Evolutionary conservation across 2,113 vertebrate genomes (phyloP).

Genomic region (Entomyzon cyanotis): DNA sequence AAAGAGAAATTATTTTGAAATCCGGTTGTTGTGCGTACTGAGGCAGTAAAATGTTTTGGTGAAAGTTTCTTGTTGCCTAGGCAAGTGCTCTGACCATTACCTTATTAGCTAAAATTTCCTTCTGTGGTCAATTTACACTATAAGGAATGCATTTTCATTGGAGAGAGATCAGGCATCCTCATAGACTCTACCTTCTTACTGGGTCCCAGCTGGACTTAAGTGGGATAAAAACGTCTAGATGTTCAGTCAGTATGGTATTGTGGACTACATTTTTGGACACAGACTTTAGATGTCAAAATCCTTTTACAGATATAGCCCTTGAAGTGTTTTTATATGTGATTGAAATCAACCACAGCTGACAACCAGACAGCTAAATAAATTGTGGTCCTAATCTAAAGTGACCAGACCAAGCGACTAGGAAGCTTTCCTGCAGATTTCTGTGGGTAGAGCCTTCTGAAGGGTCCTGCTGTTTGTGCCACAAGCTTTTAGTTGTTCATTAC

Average conservation of each 20-base stretch:
- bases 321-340: not conserved
- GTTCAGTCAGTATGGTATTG: not conserved
- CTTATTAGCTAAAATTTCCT: not conserved
- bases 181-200: not conserved
- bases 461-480: not conserved
- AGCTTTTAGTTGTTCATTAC: not conserved
- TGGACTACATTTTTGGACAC: not conserved
- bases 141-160: not conserved
- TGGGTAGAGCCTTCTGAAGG: not conserved
- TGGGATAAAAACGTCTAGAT: slow-evolving; percentile 12
- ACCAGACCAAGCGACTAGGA: not conserved
- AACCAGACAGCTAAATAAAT: not conserved
- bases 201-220: not conserved
- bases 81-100: not conserved
- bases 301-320: not conserved
- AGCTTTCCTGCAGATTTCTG: not conserved
- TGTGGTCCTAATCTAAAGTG: not conserved
- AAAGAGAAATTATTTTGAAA: not conserved
- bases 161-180: not conserved
- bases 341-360: not conserved
- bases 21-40: not conserved
- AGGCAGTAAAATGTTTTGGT: not conserved
- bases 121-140: not conserved
- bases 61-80: not conserved
- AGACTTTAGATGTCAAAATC: not conserved